Conservation (phyloP, 2,797 vertebrate genomes). For the Syndactyla subalaris region DNA sequence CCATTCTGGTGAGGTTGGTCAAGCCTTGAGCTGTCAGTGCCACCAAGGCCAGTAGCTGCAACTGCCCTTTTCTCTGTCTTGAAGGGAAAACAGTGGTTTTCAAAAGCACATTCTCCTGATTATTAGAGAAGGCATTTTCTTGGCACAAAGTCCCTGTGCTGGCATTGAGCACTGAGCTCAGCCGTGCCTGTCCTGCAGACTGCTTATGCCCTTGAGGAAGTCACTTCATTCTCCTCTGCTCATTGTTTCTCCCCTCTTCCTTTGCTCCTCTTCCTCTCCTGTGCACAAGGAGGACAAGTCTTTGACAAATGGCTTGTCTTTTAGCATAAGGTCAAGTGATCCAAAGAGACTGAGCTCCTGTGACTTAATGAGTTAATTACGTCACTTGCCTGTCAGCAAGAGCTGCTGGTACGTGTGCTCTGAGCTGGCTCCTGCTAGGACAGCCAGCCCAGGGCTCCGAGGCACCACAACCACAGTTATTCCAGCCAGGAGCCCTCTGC, state of each 20-base stretch:
- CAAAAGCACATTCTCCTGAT: not conserved
- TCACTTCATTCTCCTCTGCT: not conserved
- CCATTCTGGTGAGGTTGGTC: not conserved
- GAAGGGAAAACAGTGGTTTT: not conserved
- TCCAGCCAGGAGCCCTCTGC: not conserved
- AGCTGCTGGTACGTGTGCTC: not conserved
- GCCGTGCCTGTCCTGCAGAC: not conserved
- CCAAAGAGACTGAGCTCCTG: constrained; percentile 1
- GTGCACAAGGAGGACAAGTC: not conserved
- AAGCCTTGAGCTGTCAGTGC: not conserved
- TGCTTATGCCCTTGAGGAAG: not conserved
- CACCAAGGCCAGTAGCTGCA: not conserved
- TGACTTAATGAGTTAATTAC: constrained; percentile 28
- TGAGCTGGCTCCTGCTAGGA: not conserved
- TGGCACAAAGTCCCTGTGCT: not conserved
- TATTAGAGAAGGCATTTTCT: not conserved
- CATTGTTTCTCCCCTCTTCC: not conserved
- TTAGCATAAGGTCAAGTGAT: constrained; percentile 4
- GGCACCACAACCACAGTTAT: not conserved
- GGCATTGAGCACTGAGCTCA: not conserved
- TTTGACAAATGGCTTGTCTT: constrained; percentile 15
- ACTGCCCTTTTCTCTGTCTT: not conserved
- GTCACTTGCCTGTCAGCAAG: not conserved
- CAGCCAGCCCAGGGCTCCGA: not conserved
- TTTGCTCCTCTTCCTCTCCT: not conserved